Evolutionary conservation across 2,113 vertebrate species (phyloP), one percentile per base, ranked within the genome.

Genomic region (Climacteris rufus): DNA sequence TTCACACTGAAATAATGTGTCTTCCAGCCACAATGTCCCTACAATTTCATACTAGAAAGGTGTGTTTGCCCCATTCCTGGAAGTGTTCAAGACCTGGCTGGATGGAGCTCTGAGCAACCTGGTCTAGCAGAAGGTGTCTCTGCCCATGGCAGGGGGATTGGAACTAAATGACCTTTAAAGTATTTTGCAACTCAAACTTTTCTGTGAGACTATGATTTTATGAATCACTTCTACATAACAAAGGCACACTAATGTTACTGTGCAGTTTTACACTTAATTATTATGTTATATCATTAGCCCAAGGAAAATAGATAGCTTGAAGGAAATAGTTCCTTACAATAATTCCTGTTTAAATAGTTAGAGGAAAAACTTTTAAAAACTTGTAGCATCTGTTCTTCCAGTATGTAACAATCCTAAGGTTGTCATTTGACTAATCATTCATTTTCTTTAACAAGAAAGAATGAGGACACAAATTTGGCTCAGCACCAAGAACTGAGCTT

Each of bases 131-230:
- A 42, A 56, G 4, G 9, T 49, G 57, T 18, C 5, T 16, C 30
- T 22, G 20, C 3, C 11, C 2, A 0, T 42, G 49, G 13, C 42
- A 56, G 21, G 7, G 7, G 7, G 2, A 0, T 5, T 56, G 49
- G 25, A 40, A 47, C 11, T 8, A 21, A 47, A 64, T 50, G 3
- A 33, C 27, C 31, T 40, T 13, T 57, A 23, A 74, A 5, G 6
- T 9, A 19, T 52, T 45, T 66, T 53, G 19, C 45, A 59, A 16
- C 13, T 2, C 53, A 75, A 78, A 18, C 6, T 4, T 10, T 24
- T 66, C 44, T 21, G 45, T 60, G 45, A 45, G 17, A 53, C 23
- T 45, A 15, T 39, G 28, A 15, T 60, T 77, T 50, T 30, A 17
- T 53, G 45, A 24, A 60, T 11, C 10, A 60, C 13, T 50, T 70